phyloP scores from a whole-genome alignment of 2,797 vertebrate genomes.

The Paramormyrops hopkinsi region DNA sequence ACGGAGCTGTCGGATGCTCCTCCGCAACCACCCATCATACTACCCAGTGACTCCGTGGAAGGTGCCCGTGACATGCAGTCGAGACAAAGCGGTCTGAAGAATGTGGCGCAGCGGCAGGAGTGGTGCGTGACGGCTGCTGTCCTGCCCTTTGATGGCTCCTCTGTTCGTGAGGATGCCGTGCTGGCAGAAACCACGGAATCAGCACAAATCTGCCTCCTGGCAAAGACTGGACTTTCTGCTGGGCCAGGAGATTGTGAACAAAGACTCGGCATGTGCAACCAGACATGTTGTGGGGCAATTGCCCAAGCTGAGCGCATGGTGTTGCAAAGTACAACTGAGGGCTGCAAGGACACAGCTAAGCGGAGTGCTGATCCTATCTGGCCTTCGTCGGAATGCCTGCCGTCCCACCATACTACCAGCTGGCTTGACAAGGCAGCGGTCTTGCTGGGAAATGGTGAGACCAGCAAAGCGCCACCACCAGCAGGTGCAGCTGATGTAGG shows the following conservation, averaged over 20 bases:
- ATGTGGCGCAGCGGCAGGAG: constrained; percentile 34
- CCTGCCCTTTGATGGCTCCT: constrained; percentile 55
- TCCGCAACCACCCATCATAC: constrained; percentile 26
- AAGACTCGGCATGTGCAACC: not conserved
- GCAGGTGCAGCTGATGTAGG: not conserved
- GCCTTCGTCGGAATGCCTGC: not conserved
- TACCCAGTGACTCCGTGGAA: constrained; percentile 31
- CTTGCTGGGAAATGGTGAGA: not conserved
- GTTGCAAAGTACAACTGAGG: not conserved
- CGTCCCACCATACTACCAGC: constrained; percentile 11
- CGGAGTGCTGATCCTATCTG: not conserved
- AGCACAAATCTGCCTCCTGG: not conserved
- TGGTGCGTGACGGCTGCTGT: constrained; percentile 47
- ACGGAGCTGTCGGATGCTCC: not conserved
- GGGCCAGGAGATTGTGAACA: not conserved
- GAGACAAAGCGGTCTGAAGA: constrained; percentile 34
- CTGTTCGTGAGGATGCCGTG: constrained; percentile 45
- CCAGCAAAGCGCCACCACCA: constrained; percentile 1
- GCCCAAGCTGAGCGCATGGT: not conserved
- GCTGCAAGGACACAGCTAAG: constrained; percentile 4
- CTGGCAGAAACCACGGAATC: not conserved
- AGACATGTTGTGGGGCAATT: not conserved
- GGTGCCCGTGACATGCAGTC: constrained; percentile 36
- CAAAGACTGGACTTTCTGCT: not conserved
- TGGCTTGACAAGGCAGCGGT: not conserved